Conservation (phyloP, 1,140 invertebrate genomes). For the Elymnias hypermnestra region DNA sequence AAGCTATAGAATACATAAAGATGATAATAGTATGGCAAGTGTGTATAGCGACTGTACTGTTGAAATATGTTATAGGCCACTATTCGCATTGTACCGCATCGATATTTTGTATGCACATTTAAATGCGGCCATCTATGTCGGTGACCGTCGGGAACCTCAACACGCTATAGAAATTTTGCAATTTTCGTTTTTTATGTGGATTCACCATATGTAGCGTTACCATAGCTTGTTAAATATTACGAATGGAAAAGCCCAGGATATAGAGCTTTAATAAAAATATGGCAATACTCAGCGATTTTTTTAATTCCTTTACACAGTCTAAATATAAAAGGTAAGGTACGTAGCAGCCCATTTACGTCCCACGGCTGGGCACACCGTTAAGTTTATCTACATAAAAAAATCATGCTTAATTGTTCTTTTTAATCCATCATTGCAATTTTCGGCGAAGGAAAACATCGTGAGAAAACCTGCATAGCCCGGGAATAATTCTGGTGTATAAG, state of each 20-base stretch:
- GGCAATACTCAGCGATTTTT: too few relatives aligned
- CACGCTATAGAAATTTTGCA: conserved; percentile 35
- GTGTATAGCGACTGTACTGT: conserved; percentile 3
- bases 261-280: too few relatives aligned
- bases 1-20: conserved; percentile 3
- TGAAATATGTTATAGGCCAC: conserved; percentile 35
- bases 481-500: too few relatives aligned
- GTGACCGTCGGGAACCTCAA: conserved; percentile 33
- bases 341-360: too few relatives aligned
- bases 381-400: too few relatives aligned
- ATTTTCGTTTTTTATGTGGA: conserved; percentile 15
- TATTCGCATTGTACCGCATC: conserved; percentile 56
- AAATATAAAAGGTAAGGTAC: too few relatives aligned
- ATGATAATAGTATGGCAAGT: conserved; percentile 11
- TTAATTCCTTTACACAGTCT: too few relatives aligned
- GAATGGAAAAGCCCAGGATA: neutral
- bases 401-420: too few relatives aligned
- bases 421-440: too few relatives aligned
- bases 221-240: conserved; percentile 8
- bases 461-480: too few relatives aligned
- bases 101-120: conserved; percentile 71
- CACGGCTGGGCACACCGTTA: too few relatives aligned
- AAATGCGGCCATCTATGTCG: conserved; percentile 60
- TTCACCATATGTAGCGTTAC: conserved; percentile 18
- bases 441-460: too few relatives aligned